These are phyloP conservation scores for Chymomyza amoena DNA, from an alignment of 2,888 invertebrate genomes.

Conservation along the genomic window DNA sequence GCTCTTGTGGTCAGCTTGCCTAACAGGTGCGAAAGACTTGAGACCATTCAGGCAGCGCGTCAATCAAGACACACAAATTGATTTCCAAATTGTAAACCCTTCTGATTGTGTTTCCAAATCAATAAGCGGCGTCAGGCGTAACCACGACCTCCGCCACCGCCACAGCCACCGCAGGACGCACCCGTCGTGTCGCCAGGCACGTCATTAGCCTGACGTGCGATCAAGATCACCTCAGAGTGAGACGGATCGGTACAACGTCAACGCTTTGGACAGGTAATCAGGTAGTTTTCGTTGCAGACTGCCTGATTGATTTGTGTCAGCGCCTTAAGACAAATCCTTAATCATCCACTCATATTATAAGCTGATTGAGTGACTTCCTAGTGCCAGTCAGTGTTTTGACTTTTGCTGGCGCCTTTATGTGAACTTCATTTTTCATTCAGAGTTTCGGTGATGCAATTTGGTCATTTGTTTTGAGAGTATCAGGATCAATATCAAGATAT, in stretches of 20 bases:
- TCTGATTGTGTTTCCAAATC: conserved; percentile 14
- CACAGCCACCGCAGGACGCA: conserved; percentile 67
- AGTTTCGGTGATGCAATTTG: conserved; percentile 45
- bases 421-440: conserved; percentile 58
- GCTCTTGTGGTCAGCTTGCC: conserved; percentile 37
- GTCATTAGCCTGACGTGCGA: conserved; percentile 61
- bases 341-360: conserved; percentile 31
- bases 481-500: conserved; percentile 62
- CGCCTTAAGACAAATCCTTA: conserved; percentile 52
- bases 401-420: conserved; percentile 1
- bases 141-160: conserved; percentile 23
- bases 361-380: conserved; percentile 43
- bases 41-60: conserved; percentile 18
- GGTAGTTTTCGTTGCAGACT: neutral
- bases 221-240: conserved; percentile 42
- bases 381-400: neutral
- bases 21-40: conserved; percentile 61
- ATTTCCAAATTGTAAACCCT: conserved; percentile 21
- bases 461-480: conserved; percentile 31
- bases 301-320: conserved; percentile 68
- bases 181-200: conserved; percentile 61
- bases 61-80: conserved; percentile 33
- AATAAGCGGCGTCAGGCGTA: neutral
- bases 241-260: conserved; percentile 4
- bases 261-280: conserved; percentile 23